Evolutionary conservation across 2,888 invertebrate species (phyloP), one percentile per base, ranked within the genome.

Genomic region (Isotomurus palustris): DNA sequence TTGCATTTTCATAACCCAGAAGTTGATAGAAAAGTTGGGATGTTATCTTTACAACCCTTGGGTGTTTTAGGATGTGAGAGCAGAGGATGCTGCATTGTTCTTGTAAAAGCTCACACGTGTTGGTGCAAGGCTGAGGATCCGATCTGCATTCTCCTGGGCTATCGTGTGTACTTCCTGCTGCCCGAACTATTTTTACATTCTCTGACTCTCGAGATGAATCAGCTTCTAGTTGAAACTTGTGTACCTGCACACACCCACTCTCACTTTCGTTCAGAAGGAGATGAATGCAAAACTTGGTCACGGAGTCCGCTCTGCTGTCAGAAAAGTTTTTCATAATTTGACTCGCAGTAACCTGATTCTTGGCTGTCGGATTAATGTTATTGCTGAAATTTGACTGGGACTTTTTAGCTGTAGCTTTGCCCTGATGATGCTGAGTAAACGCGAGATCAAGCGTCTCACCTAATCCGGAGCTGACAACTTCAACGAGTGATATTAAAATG

Each of bases 401-500:
- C n/a, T n/a, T n/a, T n/a, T n/a, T n/a, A n/a, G n/a, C n/a, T n/a
- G n/a, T n/a, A n/a, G n/a, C n/a, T n/a, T n/a, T n/a, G n/a, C n/a
- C n/a, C n/a, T n/a, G n/a, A n/a, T n/a, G n/a, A n/a, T n/a, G n/a
- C n/a, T n/a, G n/a, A n/a, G n/a, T n/a, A n/a, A n/a, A n/a, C n/a
- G n/a, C n/a, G 5, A 43, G 21, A 21, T 43, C 43, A 19, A 59
- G 56, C 29, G 6, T 54, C 32, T 56, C 35, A 21, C 59, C 56
- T 48, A 44, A 17, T 47, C 56, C 52, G 41, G 63, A 55, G 27
- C 54, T 45, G 35, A 58, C 53, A 55, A 64, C 51, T 35, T 60
- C 60, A 36, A 64, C 56, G 14, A 64, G 53, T n/a, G 36, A 40
- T 44, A 64, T 48, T 14, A 64, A 55, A 25, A 59, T 54, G 56